These are phyloP conservation scores for Hypanus sabinus DNA, from an alignment of 2,113 vertebrate species.

Conservation along the genomic window DNA sequence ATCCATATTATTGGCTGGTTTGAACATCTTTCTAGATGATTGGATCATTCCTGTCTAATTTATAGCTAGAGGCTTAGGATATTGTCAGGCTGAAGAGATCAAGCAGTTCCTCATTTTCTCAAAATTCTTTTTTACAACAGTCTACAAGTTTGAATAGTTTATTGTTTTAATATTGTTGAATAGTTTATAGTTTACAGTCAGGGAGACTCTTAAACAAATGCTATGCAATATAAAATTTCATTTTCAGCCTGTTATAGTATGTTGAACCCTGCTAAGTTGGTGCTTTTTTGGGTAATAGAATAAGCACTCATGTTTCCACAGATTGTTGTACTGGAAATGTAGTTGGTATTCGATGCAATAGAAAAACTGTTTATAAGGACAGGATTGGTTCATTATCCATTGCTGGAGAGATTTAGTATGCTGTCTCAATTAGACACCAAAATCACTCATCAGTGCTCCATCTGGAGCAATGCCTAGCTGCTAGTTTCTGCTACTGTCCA, in stretches of 20 bases:
- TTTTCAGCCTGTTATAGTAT: not conserved
- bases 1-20: not conserved
- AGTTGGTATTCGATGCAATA: not conserved
- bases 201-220: not conserved
- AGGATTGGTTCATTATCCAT: not conserved
- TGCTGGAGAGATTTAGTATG: not conserved
- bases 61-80: not conserved
- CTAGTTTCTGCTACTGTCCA: not conserved
- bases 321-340: not conserved
- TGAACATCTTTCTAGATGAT: conserved; percentile 13
- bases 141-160: not conserved
- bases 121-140: not conserved
- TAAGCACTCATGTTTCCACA: not conserved
- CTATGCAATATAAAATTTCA: not conserved
- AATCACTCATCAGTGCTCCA: not conserved
- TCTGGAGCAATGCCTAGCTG: not conserved
- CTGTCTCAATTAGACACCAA: not conserved
- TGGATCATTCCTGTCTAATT: not conserved
- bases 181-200: not conserved
- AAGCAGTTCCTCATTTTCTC: not conserved
- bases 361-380: not conserved
- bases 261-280: not conserved
- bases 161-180: not conserved
- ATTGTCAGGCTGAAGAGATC: conserved; percentile 10
- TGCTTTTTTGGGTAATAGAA: not conserved